These are phyloP conservation scores for Epiblema foenella DNA, from an alignment of 2,888 invertebrate genomes.

Conservation along the genomic window DNA sequence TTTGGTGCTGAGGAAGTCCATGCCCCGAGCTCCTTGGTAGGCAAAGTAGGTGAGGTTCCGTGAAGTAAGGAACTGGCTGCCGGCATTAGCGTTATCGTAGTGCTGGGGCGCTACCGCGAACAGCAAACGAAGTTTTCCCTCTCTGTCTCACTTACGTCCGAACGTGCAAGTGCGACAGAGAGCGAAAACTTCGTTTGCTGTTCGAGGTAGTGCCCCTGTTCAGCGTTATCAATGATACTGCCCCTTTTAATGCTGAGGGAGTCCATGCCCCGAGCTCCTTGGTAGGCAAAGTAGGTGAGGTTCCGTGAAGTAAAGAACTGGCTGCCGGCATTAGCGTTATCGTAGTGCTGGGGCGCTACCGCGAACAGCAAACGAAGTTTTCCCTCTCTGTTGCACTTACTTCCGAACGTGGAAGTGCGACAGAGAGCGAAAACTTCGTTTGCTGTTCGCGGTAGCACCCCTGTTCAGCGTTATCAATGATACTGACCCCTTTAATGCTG, in stretches of 20 bases:
- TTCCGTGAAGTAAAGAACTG: constrained; percentile 92
- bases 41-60: constrained; percentile 95
- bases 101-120: constrained; percentile 87
- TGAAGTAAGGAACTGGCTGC: constrained; percentile 91
- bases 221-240: constrained; percentile 45
- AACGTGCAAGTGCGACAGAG: too few relatives aligned
- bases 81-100: constrained; percentile 92
- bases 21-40: too few relatives aligned
- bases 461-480: constrained; percentile 63
- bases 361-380: too few relatives aligned
- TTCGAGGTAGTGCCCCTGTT: too few relatives aligned
- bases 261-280: too few relatives aligned
- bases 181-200: too few relatives aligned
- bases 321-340: constrained; percentile 91
- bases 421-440: too few relatives aligned
- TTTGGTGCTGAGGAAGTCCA: constrained; percentile 93
- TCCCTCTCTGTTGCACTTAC: too few relatives aligned
- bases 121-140: too few relatives aligned
- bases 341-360: constrained; percentile 88
- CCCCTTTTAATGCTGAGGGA: constrained; percentile 93
- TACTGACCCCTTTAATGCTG: constrained; percentile 89
- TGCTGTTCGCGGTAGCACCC: too few relatives aligned
- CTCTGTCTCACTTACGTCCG: too few relatives aligned
- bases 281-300: constrained; percentile 95
- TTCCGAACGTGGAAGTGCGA: too few relatives aligned